These are phyloP conservation scores for Harpagus bidentatus DNA, from an alignment of 2,113 vertebrate species.

Conservation along the genomic window DNA sequence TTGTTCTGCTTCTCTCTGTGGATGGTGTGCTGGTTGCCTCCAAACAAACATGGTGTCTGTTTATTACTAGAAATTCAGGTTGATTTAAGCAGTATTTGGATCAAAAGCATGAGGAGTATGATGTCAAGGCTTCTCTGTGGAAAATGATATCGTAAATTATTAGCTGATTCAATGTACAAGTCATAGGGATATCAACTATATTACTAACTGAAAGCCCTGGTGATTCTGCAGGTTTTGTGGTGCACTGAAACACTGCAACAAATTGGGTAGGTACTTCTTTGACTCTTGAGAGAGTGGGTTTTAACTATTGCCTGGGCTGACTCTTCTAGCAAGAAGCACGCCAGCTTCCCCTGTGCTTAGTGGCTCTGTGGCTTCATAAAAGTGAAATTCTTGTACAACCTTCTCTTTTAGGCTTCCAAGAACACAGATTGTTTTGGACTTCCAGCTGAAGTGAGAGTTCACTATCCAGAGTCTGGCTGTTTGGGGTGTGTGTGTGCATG, in stretches of 20 bases:
- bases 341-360: not conserved
- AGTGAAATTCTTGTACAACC: not conserved
- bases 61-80: not conserved
- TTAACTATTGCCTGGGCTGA: not conserved
- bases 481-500: rapidly evolving
- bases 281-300: not conserved
- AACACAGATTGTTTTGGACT: not conserved
- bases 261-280: not conserved
- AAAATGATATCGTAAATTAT: not conserved
- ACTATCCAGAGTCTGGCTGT: not conserved
- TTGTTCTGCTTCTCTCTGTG: not conserved
- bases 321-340: not conserved
- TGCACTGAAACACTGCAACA: not conserved
- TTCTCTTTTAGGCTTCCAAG: not conserved
- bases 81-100: not conserved
- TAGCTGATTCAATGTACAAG: not conserved
- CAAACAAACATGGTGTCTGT: not conserved
- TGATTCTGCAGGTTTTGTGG: not conserved
- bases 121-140: not conserved
- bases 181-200: not conserved
- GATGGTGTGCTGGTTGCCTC: not conserved
- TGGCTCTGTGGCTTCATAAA: not conserved
- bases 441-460: not conserved
- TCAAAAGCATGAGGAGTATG: not conserved
- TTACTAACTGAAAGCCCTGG: not conserved